Evolutionary conservation across 2,888 invertebrate species (phyloP), one percentile per base, ranked within the genome.

Genomic region (Watsonalla binaria): DNA sequence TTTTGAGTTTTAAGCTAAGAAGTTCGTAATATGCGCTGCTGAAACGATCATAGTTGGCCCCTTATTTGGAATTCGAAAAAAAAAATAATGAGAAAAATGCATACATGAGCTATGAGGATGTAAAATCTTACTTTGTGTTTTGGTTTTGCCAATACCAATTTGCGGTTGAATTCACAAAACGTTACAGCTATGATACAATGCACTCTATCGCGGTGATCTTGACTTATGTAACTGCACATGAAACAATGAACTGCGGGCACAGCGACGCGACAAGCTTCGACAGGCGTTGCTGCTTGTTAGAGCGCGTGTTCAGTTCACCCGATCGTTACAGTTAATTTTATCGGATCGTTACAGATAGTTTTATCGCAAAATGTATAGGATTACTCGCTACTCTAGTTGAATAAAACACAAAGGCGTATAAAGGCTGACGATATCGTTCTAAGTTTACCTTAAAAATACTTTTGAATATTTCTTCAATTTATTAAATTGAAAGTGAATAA

Each of bases 141-240:
- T 42, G 42, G 42, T 8, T 42, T 42, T 42, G 9, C 42, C 42
- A 42, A 42, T 42, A 42, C 11, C 11, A 11, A 11, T 11, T 8
- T 42, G 8, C 42, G 42, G 13, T n/a, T 48, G 34, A 48, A 37
- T 49, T 11, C 13, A 39, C 37, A 37, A 49, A 34, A 14, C 15
- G 14, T 5, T 8, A 37, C 15, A 7, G 7, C 47, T 34, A 49
- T 49, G 49, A 52, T 15, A 54, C 51, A 57, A 50, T 50, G 53
- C 46, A 53, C 59, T 58, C 58, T 69, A 70, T 68, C 70, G 50
- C 63, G 60, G 59, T 67, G 61, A 69, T 67, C 68, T 67, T 63
- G 61, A 59, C 60, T 68, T 68, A 70, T 65, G 54, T 61, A 58
- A 68, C 55, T 46, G 37, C 37, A 56, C 14, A 49, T 49, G 45